Evolutionary conservation across 2,888 invertebrate species (phyloP).

Genomic region (Microchrysa polita): DNA sequence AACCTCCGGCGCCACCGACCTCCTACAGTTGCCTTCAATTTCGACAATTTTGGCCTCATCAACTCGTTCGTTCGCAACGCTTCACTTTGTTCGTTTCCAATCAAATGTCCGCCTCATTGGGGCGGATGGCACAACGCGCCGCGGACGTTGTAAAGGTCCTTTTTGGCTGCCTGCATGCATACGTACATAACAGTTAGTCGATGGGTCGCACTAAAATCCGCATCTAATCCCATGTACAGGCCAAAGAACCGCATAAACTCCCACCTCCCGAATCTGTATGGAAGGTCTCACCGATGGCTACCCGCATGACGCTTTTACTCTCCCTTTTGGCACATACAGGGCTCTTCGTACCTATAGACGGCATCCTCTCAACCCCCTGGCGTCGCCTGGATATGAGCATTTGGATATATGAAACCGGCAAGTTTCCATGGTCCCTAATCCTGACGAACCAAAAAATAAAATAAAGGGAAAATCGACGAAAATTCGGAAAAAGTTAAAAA

Average conservation of each 20-base stretch:
- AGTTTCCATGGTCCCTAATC: slow-evolving; percentile 43
- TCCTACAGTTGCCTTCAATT: not conserved
- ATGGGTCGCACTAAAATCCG: slow-evolving; percentile 29
- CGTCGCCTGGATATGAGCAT: slow-evolving; percentile 9
- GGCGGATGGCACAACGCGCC: not conserved
- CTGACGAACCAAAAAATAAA: not conserved
- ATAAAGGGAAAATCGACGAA: not conserved
- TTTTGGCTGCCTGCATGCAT: slow-evolving; percentile 17
- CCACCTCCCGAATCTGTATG: not conserved
- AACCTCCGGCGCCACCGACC: not conserved
- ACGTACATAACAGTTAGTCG: not conserved
- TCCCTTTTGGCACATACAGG: slow-evolving; percentile 6
- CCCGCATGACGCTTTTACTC: not conserved
- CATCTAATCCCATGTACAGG: slow-evolving; percentile 27
- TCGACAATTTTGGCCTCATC: slow-evolving; percentile 19
- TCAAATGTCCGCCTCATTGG: slow-evolving; percentile 32
- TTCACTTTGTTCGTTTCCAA: slow-evolving; percentile 40
- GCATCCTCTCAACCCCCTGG: not conserved
- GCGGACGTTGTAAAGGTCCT: not conserved
- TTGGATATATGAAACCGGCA: slow-evolving; percentile 2
- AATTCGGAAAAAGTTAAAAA: slow-evolving; percentile 39
- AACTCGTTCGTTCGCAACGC: slow-evolving; percentile 15
- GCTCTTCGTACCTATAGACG: no score
- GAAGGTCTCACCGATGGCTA: slow-evolving; percentile 5
- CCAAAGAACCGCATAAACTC: slow-evolving; percentile 32